phyloP scores from a whole-genome alignment of 2,888 invertebrate genomes.

The Nomada ferruginata region DNA sequence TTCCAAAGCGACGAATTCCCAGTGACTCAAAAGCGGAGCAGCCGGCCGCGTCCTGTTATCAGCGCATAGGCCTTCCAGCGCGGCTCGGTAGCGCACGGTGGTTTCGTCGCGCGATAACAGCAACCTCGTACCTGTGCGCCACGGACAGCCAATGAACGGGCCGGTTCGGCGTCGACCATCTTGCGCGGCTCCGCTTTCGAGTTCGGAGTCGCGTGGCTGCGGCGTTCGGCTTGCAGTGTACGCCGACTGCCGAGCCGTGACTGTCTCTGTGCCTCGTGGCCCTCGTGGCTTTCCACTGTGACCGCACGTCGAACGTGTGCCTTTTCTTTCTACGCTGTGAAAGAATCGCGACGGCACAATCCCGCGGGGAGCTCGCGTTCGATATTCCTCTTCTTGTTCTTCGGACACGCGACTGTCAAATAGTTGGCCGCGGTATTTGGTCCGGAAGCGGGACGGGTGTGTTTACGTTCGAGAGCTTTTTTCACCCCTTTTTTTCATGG shows the following conservation, averaged over 20 bases:
- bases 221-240: conserved; percentile 73
- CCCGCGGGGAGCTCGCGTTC: neutral
- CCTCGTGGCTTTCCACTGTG: conserved; percentile 20
- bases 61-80: conserved; percentile 1
- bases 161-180: conserved; percentile 74
- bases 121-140: conserved; percentile 34
- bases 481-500: neutral
- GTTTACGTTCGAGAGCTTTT: conserved; percentile 19
- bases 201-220: conserved; percentile 78
- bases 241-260: conserved; percentile 79
- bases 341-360: neutral
- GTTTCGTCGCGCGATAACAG: conserved; percentile 46
- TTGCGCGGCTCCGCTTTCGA: conserved; percentile 80
- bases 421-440: neutral
- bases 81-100: neutral
- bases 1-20: too few species aligned
- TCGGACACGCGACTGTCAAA: conserved; percentile 23
- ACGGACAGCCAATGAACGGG: conserved; percentile 45
- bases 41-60: conserved; percentile 33
- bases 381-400: neutral
- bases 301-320: conserved; percentile 5
- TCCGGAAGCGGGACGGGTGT: conserved; percentile 3
- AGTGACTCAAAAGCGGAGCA: neutral
- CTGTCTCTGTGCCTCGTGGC: conserved; percentile 61
- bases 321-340: neutral